Evolutionary conservation across 1,140 invertebrate genomes (phyloP).

Genomic region (Orius insidiosus): DNA sequence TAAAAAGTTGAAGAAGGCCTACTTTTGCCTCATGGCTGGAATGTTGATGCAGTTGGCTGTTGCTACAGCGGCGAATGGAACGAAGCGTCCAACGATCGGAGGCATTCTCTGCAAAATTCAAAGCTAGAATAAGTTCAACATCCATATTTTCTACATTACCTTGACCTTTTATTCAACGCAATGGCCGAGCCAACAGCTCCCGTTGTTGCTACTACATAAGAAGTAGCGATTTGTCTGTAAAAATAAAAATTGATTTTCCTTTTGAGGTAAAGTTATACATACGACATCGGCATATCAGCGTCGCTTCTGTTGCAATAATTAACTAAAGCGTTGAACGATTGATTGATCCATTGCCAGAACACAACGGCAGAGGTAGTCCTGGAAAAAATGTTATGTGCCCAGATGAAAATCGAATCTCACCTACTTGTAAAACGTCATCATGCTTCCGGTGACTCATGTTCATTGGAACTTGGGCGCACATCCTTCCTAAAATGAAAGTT

Average conservation of each 20-base stretch:
- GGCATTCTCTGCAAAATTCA: conserved; percentile 39
- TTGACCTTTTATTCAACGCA: conserved; percentile 43
- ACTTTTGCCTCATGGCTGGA: conserved; percentile 89
- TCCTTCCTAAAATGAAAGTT: conserved; percentile 90
- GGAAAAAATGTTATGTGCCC: no score
- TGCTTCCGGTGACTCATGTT: conserved; percentile 95
- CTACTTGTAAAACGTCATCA: conserved; percentile 97
- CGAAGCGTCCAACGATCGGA: conserved; percentile 49
- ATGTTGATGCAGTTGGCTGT: conserved; percentile 98
- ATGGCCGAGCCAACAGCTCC: conserved; percentile 87
- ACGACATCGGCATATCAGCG: conserved; percentile 50
- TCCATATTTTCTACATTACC: conserved; percentile 28
- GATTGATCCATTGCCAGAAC: conserved; percentile 99
- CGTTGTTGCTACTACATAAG: conserved; percentile 80
- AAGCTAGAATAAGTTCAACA: no score
- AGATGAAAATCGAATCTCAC: no score
- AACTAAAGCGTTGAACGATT: conserved; percentile 96
- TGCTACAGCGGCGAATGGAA: conserved; percentile 93
- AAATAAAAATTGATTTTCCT: conserved; percentile 9
- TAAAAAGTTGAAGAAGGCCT: no score
- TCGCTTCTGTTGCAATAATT: conserved; percentile 99
- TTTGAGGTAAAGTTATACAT: conserved; percentile 13
- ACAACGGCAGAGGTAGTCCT: conserved; percentile 85
- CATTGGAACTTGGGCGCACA: conserved; percentile 98
- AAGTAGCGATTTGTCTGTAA: conserved; percentile 60